These are phyloP conservation scores for Phaethon lepturus DNA, from an alignment of 2,113 vertebrate genomes.

Conservation along the genomic window DNA sequence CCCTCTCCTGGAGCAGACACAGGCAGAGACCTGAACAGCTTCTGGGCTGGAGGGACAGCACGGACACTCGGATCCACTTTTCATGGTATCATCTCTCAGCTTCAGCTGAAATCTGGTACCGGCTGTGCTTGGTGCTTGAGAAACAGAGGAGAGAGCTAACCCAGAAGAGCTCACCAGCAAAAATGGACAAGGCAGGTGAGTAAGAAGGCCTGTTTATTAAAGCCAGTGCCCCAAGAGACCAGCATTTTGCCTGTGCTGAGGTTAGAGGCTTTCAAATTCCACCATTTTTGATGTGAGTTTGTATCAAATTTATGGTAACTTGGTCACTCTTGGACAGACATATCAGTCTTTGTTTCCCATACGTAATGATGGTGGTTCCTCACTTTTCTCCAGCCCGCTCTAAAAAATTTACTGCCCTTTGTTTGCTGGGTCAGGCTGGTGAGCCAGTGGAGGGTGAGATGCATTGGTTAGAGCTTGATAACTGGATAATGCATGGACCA, in stretches of 20 bases:
- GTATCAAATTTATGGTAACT: not conserved
- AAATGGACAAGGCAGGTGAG: not conserved
- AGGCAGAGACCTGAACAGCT: not conserved
- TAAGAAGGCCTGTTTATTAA: not conserved
- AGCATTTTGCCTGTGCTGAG: not conserved
- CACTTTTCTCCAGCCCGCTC: not conserved
- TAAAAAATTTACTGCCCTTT: not conserved
- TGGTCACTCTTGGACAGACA: not conserved
- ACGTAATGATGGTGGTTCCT: not conserved
- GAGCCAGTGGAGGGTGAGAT: not conserved
- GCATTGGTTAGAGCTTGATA: not conserved
- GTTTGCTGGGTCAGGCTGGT: not conserved
- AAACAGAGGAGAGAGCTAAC: not conserved
- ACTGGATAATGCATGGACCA: not conserved
- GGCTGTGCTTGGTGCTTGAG: not conserved
- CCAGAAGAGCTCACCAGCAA: not conserved
- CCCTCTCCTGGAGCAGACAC: not conserved
- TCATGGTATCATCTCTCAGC: not conserved
- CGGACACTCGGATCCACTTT: not conserved
- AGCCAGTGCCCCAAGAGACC: not conserved
- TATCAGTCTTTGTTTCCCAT: rapidly evolving
- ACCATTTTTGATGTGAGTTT: not conserved
- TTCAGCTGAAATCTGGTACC: not conserved
- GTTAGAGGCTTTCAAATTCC: not conserved
- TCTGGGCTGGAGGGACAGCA: not conserved